A percentile compares a stretch with the other conserved stretches of the same genome.
These are phyloP conservation scores for Rhyacophila brunnea DNA, from an alignment of 1,140 invertebrate species.

Conservation along the genomic window DNA sequence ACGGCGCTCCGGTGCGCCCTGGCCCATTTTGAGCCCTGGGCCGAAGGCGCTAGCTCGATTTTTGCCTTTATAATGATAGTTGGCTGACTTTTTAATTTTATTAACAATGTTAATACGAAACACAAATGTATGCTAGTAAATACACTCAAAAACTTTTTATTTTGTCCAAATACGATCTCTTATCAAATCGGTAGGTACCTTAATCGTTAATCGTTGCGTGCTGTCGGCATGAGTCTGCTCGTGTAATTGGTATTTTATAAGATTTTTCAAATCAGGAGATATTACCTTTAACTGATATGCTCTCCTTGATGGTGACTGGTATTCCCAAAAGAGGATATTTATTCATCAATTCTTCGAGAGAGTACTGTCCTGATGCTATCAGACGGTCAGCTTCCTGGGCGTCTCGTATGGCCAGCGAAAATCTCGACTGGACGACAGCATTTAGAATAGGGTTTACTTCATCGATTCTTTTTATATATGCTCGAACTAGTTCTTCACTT, in stretches of 20 bases:
- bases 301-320: slow-evolving; percentile 67
- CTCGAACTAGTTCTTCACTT: slow-evolving; percentile 59
- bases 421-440: slow-evolving; percentile 65
- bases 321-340: slow-evolving; percentile 61
- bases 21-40: too few relatives aligned
- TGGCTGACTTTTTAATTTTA: too few relatives aligned
- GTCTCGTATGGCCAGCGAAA: slow-evolving; percentile 61
- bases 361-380: slow-evolving; percentile 44
- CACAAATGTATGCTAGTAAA: too few relatives aligned
- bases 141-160: too few relatives aligned
- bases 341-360: slow-evolving; percentile 48
- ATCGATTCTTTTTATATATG: slow-evolving; percentile 63
- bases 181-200: too few relatives aligned
- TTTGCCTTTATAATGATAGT: too few relatives aligned
- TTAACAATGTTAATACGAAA: too few relatives aligned
- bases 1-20: too few relatives aligned
- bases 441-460: slow-evolving; percentile 69
- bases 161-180: too few relatives aligned
- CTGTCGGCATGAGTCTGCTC: background rate
- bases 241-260: background rate
- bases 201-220: too few relatives aligned
- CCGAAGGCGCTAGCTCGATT: too few relatives aligned
- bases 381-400: slow-evolving; percentile 52
- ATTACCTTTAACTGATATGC: slow-evolving; percentile 59
- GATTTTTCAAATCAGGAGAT: too few relatives aligned